These are phyloP conservation scores for Trachemys scripta DNA, from an alignment of 2,113 vertebrate genomes.

Conservation along the genomic window DNA sequence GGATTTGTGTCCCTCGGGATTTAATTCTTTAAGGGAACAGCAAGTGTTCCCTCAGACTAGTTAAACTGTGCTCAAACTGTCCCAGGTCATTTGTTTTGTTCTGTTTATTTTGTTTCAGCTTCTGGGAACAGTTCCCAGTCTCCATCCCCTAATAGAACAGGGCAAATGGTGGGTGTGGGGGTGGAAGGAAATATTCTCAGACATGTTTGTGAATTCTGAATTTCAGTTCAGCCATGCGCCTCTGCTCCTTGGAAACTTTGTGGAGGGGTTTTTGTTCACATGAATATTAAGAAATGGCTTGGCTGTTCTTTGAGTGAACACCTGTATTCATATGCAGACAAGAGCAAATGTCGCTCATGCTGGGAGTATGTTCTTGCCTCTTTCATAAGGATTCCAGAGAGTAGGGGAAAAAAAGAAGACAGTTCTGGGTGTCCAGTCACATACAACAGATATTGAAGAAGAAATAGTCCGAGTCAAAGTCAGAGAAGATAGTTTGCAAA, in stretches of 20 bases:
- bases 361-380: neutral
- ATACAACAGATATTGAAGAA: neutral
- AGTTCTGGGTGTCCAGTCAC: neutral
- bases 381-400: neutral
- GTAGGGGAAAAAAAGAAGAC: neutral
- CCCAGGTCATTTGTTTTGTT: slow-evolving; percentile 10
- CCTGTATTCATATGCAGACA: neutral
- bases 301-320: neutral
- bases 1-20: neutral
- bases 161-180: neutral
- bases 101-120: slow-evolving; percentile 7
- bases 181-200: neutral
- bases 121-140: slow-evolving; percentile 25
- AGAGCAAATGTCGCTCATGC: neutral
- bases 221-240: neutral
- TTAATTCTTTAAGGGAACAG: slow-evolving; percentile 2
- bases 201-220: neutral
- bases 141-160: neutral
- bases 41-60: neutral
- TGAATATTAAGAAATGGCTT: neutral
- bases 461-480: neutral
- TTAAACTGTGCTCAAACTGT: neutral
- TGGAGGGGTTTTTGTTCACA: neutral
- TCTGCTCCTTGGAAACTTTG: neutral
- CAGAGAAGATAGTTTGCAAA: neutral